Percentiles rank a stretch among this genome's conserved stretches.
phyloP scores from a whole-genome alignment of 2,888 invertebrate species.

The Matsumyia berberina region DNA sequence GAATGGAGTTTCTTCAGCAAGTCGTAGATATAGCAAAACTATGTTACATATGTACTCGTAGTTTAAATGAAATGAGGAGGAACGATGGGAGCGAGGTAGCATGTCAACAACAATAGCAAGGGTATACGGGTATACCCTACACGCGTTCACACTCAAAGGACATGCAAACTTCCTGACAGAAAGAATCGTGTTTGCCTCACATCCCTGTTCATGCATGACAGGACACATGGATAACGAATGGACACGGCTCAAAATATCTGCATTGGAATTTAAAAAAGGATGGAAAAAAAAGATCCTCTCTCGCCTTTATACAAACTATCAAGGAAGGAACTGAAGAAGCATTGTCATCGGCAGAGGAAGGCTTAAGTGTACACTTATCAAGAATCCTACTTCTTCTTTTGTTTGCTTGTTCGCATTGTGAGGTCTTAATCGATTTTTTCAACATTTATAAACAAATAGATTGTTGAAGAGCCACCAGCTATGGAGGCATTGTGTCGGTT shows the following conservation, averaged over 20 bases:
- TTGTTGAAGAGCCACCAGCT: not conserved
- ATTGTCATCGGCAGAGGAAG: no score
- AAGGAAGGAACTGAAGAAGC: no score
- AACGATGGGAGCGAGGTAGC: constrained; percentile 9
- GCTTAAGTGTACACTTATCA: no score
- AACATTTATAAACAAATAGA: not conserved
- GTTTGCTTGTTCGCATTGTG: no score
- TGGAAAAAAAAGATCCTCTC: not conserved
- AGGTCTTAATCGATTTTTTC: no score
- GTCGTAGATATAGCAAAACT: no score
- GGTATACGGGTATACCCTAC: no score
- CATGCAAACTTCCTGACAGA: constrained; percentile 18
- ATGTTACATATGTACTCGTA: no score
- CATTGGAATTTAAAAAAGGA: constrained; percentile 15
- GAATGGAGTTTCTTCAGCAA: constrained; percentile 25
- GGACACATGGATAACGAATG: constrained; percentile 28
- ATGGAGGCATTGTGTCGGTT: not conserved
- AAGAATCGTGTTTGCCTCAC: no score
- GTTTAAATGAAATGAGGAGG: constrained; percentile 4
- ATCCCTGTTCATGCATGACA: constrained; percentile 21
- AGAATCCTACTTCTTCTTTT: no score
- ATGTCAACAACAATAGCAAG: constrained; percentile 31
- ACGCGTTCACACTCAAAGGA: not conserved
- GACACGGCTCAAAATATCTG: constrained; percentile 38
- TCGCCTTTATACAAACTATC: no score